These are phyloP conservation scores for Megalops cyprinoides DNA, from an alignment of 2,797 vertebrate species.

Conservation along the genomic window DNA sequence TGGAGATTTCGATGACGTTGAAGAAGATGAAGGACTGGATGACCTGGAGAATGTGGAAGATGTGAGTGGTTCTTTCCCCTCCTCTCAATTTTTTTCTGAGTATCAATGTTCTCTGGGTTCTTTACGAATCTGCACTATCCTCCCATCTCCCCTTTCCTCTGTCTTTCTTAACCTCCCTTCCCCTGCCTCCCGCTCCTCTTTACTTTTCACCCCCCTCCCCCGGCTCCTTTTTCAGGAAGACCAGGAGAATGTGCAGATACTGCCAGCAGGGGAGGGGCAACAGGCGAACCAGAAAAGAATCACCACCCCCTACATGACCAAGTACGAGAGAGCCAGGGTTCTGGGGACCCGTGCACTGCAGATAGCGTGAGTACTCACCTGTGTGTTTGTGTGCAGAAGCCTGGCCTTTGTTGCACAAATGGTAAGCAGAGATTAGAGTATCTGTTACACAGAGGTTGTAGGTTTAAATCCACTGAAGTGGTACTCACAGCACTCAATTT, in stretches of 20 bases:
- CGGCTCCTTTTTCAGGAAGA: conserved; percentile 78
- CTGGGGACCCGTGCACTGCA: conserved; percentile 93
- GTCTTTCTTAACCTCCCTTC: background rate
- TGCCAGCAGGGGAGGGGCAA: conserved; percentile 89
- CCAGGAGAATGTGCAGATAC: conserved; percentile 92
- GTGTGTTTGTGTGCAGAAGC: background rate
- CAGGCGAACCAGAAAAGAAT: conserved; percentile 96
- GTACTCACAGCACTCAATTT: background rate
- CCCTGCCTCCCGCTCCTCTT: background rate
- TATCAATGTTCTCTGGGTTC: background rate
- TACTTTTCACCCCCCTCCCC: background rate
- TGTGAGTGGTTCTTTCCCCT: conserved; percentile 65
- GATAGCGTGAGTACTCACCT: conserved; percentile 88
- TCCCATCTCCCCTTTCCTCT: background rate
- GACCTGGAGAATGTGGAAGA: conserved; percentile 94
- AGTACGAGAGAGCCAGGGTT: conserved; percentile 93
- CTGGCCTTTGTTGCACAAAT: background rate
- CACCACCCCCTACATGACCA: conserved; percentile 97
- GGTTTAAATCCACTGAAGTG: background rate
- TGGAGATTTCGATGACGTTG: conserved; percentile 93
- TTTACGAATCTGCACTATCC: background rate
- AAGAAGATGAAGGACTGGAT: conserved; percentile 94
- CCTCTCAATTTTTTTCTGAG: too few relatives aligned
- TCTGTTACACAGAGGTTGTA: background rate
- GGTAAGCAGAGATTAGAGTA: background rate